Evolutionary conservation across 1,140 invertebrate species (phyloP).

Genomic region (Temnothorax curvispinosus): DNA sequence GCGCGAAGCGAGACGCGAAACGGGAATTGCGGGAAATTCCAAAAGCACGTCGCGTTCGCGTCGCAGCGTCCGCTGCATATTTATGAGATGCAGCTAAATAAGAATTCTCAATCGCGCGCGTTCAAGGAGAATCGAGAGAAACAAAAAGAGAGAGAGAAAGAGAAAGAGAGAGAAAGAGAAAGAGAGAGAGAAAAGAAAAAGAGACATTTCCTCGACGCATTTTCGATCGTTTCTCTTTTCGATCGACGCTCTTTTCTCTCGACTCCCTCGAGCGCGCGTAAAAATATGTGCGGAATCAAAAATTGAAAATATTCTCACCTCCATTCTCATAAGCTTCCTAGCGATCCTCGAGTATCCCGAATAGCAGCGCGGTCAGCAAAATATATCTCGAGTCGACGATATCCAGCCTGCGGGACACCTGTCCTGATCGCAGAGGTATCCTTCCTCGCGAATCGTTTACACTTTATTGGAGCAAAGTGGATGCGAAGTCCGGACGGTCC

Average conservation of each 20-base stretch:
- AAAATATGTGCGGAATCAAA: neutral
- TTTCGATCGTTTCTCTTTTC: neutral
- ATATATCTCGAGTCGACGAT: neutral
- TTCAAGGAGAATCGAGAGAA: neutral
- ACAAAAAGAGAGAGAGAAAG: neutral
- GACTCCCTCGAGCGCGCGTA: neutral
- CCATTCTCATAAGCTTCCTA: neutral
- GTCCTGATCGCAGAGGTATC: neutral
- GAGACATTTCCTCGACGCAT: neutral
- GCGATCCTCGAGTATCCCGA: no score
- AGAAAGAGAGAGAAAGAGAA: neutral
- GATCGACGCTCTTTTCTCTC: neutral
- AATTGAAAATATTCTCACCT: conserved; percentile 7
- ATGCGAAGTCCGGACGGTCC: neutral
- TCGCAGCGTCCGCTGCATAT: neutral
- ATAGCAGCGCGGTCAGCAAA: neutral
- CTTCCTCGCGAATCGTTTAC: neutral
- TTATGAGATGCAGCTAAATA: neutral
- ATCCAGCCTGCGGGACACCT: neutral
- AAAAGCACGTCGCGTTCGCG: neutral
- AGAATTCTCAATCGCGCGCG: neutral
- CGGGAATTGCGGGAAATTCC: conserved; percentile 25
- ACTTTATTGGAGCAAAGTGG: neutral
- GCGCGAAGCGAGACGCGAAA: neutral
- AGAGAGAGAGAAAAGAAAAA: no score